Evolutionary conservation across 2,797 vertebrate genomes (phyloP).

Genomic region (Cryptoblepharus egeriae): DNA sequence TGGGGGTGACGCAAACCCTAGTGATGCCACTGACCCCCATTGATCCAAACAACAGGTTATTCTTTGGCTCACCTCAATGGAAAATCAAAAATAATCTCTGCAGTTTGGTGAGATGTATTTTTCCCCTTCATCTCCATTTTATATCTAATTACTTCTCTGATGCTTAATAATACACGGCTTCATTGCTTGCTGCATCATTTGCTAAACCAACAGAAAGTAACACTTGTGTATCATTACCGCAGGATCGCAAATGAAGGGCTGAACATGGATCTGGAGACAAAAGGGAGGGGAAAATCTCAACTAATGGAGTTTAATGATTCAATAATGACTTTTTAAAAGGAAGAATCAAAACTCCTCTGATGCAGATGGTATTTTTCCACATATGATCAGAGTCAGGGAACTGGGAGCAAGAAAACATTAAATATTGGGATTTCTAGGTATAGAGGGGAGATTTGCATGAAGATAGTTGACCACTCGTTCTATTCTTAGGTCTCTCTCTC

Average conservation of each 20-base stretch:
- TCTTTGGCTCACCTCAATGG: conserved; percentile 32
- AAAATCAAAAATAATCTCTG: conserved; percentile 50
- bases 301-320: conserved; percentile 54
- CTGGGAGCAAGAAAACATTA: background rate
- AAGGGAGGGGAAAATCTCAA: too few species aligned
- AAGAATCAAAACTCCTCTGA: conserved; percentile 34
- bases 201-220: conserved; percentile 49
- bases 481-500: too few species aligned
- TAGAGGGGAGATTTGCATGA: too few species aligned
- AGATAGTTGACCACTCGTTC: too few species aligned
- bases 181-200: conserved; percentile 25
- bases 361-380: conserved; percentile 39
- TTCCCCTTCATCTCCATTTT: conserved; percentile 17
- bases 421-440: too few species aligned
- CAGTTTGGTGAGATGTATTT: conserved; percentile 16
- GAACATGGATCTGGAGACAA: conserved; percentile 17
- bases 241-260: conserved; percentile 41
- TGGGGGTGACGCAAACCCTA: too few species aligned
- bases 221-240: conserved; percentile 15
- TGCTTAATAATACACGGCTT: conserved; percentile 19
- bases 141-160: conserved; percentile 51
- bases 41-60: background rate
- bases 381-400: conserved; percentile 26
- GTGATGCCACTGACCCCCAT: too few species aligned
- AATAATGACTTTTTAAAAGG: conserved; percentile 45